phyloP scores from a whole-genome alignment of 1,140 invertebrate species.

The Mesaphorura yosii region DNA sequence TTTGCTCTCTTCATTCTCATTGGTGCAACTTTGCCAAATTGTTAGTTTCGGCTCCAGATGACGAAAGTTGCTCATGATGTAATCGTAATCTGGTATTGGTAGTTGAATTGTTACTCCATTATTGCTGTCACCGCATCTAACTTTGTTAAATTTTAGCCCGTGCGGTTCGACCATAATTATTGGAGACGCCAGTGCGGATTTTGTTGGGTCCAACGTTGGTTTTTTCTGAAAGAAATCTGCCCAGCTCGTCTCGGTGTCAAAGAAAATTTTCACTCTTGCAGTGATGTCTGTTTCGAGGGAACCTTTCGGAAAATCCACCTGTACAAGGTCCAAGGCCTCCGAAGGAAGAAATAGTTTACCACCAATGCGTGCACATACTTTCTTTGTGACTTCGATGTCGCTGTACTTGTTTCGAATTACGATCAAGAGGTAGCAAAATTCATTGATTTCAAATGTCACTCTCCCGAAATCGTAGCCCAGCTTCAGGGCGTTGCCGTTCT shows the following conservation, averaged over 20 bases:
- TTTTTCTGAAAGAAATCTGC: neutral
- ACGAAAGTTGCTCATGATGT: conserved; percentile 22
- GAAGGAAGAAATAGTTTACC: conserved; percentile 28
- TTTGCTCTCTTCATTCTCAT: conserved; percentile 23
- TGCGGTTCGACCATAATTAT: conserved; percentile 33
- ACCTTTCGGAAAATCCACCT: conserved; percentile 32
- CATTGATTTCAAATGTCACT: neutral
- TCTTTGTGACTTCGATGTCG: conserved; percentile 20
- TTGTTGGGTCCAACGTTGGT: conserved; percentile 1
- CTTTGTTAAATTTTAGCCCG: conserved; percentile 31
- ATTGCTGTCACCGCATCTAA: too few relatives aligned
- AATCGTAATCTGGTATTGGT: conserved; percentile 31
- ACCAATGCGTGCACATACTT: conserved; percentile 26
- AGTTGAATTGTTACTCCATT: conserved; percentile 23
- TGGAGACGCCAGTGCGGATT: conserved; percentile 30
- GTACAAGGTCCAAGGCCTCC: conserved; percentile 22
- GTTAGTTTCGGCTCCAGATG: conserved; percentile 12
- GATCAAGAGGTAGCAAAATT: conserved; percentile 31
- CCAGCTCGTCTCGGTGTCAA: conserved; percentile 18
- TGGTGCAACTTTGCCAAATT: conserved; percentile 31
- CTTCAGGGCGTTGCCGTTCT: neutral
- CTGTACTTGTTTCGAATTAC: conserved; percentile 27
- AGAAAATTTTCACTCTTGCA: conserved; percentile 30
- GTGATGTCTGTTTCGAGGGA: conserved; percentile 29
- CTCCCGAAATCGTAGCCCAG: neutral